Percentiles rank a stretch among this genome's conserved stretches.
Evolutionary conservation across 2,888 invertebrate genomes (phyloP).

Genomic region (Plagodis dolabraria): DNA sequence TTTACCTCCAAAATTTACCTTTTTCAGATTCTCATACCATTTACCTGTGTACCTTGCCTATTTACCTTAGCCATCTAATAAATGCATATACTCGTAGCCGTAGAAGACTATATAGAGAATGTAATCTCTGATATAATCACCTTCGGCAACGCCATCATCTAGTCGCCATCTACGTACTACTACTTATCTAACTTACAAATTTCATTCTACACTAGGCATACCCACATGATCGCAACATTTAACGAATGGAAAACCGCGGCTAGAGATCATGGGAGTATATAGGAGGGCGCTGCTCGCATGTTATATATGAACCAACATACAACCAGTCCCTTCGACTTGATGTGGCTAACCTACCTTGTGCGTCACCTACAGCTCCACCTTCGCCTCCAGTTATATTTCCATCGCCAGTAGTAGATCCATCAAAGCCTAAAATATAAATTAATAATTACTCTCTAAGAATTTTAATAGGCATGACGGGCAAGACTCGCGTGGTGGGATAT

Average conservation of each 20-base stretch:
- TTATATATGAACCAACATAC: neutral
- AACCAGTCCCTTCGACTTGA: conserved; percentile 21
- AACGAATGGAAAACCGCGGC: neutral
- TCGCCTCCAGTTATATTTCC: conserved; percentile 80
- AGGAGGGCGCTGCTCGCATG: conserved; percentile 30
- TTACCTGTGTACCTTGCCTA: neutral
- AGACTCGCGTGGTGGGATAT: neutral
- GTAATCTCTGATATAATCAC: neutral
- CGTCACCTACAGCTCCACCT: conserved; percentile 83
- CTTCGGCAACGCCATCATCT: neutral
- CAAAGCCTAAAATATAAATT: conserved; percentile 70
- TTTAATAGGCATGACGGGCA: too few relatives aligned
- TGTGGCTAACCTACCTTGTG: conserved; percentile 82
- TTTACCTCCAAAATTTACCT: too few relatives aligned
- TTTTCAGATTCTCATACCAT: too few relatives aligned
- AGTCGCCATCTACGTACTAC: neutral
- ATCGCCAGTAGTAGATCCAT: conserved; percentile 80
- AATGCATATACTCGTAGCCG: neutral
- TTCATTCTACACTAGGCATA: conserved; percentile 66
- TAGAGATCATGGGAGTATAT: conserved; percentile 37
- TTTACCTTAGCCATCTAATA: conserved; percentile 1
- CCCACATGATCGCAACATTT: conserved; percentile 39
- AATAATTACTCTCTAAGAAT: too few relatives aligned
- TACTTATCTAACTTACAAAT: conserved; percentile 64
- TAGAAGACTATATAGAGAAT: neutral